Percentiles rank a stretch among this genome's conserved stretches.
phyloP scores from a whole-genome alignment of 2,888 invertebrate genomes.

The Oscheius sp. region DNA sequence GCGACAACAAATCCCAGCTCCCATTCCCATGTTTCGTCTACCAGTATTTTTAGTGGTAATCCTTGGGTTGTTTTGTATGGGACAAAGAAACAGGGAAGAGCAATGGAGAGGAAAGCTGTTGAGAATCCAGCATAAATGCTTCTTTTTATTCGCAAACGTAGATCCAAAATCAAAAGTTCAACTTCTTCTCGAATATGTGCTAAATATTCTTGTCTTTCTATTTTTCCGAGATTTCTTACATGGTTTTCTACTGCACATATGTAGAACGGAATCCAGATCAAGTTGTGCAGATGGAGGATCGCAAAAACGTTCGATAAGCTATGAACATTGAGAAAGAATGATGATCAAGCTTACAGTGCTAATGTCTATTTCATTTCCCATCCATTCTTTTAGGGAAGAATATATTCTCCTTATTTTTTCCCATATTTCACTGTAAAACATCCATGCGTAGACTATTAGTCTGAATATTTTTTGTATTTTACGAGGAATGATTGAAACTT shows the following conservation, averaged over 20 bases:
- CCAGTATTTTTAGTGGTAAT: slow-evolving; percentile 58
- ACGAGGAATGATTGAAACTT: slow-evolving; percentile 76
- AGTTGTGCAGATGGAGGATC: slow-evolving; percentile 53
- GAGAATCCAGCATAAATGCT: slow-evolving; percentile 85
- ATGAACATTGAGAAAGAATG: not conserved
- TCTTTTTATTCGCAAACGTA: slow-evolving; percentile 88
- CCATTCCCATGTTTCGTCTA: slow-evolving; percentile 66
- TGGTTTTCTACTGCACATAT: slow-evolving; percentile 62
- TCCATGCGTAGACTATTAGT: slow-evolving; percentile 72
- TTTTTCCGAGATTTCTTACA: slow-evolving; percentile 39
- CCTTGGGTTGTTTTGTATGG: slow-evolving; percentile 76
- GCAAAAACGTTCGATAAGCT: slow-evolving; percentile 47
- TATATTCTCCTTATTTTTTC: slow-evolving; percentile 36
- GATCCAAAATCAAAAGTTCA: slow-evolving; percentile 85
- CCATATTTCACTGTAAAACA: slow-evolving; percentile 52
- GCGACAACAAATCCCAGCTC: slow-evolving; percentile 50
- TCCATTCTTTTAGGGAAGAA: slow-evolving; percentile 33
- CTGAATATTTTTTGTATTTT: slow-evolving; percentile 66
- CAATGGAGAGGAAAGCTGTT: slow-evolving; percentile 88
- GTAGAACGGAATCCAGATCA: slow-evolving; percentile 61
- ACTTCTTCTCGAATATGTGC: slow-evolving; percentile 83
- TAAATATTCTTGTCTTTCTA: slow-evolving; percentile 63
- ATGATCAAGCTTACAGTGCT: slow-evolving; percentile 13
- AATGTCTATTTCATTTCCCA: slow-evolving; percentile 38
- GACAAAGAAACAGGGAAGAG: slow-evolving; percentile 89